Base-by-base conservation (phyloP, 2,888 invertebrate genomes). In the Chirona hameri region DNA sequence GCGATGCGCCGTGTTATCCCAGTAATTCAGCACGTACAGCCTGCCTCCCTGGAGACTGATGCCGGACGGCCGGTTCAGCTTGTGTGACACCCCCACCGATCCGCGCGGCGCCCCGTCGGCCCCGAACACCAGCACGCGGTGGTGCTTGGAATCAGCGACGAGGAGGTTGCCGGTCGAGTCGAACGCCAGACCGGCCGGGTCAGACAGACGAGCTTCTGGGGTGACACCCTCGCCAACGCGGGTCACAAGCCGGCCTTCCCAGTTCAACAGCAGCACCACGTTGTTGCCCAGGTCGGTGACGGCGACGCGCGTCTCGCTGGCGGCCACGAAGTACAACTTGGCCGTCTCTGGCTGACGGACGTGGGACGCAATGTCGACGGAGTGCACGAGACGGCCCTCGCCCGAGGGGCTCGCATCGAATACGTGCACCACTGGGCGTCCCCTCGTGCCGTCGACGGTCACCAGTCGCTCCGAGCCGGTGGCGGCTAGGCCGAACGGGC, bases 1-100 rank as follows among this genome's bases (percentile, higher is more conserved):
- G 9, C 76, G 39, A 39, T 76, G 76, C 7, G 24, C 46, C 39
- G 76, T 76, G 76, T 76, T 76, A 3, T 76, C 76, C 76, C 76
- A 76, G 76, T 76, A 76, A 39, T 76, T 76, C 39, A 76, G 76
- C 46, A 76, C 76, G 24, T 18, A 24, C 76, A 76, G 76, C 39
- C 21, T 1, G 0, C 24, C 10, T 3, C 76, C 76, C 10, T 15
- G 14, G 15, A 76, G 76, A 2, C 76, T 46, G 12, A 76, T 10
- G 24, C 76, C 76, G 0, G 76, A 76, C 39, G 76, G 76, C 46
- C 76, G 76, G 76, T 76, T 76, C 24, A 76, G 76, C 76, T 76
- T 24, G 46, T 46, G 39, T 0, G 76, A 76, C 18, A 24, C 24
- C 9, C 4, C 21, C 10, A 76, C 24, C 2, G 1, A 21, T 24